These are phyloP conservation scores for Chlorodrepanis virens DNA, from an alignment of 2,113 vertebrate genomes.

Conservation along the genomic window DNA sequence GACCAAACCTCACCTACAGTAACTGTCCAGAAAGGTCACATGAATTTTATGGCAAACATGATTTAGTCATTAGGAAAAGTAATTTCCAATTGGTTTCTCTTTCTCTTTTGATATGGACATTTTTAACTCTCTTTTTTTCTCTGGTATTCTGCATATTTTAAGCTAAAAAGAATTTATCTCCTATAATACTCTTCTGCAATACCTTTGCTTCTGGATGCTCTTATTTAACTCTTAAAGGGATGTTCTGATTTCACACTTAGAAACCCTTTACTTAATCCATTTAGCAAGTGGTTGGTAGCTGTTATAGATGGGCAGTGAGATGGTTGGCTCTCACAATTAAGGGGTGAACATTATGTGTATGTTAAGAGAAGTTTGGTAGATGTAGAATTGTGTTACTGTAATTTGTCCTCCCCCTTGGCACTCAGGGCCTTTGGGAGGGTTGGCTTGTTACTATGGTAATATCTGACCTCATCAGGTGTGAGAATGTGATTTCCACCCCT, in stretches of 20 bases:
- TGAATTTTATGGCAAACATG: not conserved
- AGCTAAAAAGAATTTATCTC: constrained; percentile 25
- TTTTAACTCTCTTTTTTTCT: not conserved
- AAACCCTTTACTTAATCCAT: not conserved
- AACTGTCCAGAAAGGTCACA: constrained; percentile 23
- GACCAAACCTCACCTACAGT: constrained; percentile 27
- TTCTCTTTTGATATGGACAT: not conserved
- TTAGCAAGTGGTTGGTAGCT: not conserved
- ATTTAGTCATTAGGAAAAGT: not conserved
- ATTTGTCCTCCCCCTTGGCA: not conserved
- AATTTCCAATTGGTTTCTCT: constrained; percentile 20
- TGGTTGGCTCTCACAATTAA: not conserved
- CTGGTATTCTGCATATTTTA: constrained; percentile 26
- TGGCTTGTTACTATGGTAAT: not conserved
- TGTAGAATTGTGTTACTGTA: not conserved
- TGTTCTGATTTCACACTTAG: not conserved
- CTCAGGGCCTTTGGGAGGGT: not conserved
- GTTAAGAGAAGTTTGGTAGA: not conserved
- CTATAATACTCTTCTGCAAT: not conserved
- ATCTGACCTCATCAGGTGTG: not conserved
- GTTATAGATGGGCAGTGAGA: not conserved
- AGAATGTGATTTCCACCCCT: not conserved
- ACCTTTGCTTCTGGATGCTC: not conserved
- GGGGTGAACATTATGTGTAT: not conserved
- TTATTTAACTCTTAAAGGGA: not conserved